These are phyloP conservation scores for Barnardius zonarius DNA, from an alignment of 2,113 vertebrate species.

Conservation along the genomic window DNA sequence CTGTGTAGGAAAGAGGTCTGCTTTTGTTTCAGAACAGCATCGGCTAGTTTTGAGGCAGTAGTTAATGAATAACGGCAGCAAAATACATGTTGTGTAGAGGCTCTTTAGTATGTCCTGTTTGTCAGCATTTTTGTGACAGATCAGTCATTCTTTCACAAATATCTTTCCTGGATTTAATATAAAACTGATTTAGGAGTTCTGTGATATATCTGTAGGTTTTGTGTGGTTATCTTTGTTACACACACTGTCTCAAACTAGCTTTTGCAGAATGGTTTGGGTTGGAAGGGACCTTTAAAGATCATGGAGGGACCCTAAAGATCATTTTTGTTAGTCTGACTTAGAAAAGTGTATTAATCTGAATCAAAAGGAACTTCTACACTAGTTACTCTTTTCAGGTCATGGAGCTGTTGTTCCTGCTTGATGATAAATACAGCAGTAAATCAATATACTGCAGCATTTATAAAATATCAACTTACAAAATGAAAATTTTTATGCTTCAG, in stretches of 20 bases:
- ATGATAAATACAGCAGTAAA: not conserved
- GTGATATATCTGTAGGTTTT: accelerated
- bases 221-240: not conserved
- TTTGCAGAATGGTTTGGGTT: not conserved
- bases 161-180: not conserved
- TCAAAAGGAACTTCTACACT: not conserved
- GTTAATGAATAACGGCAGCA: not conserved
- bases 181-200: not conserved
- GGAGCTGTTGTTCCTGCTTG: not conserved
- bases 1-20: not conserved
- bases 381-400: not conserved
- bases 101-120: not conserved
- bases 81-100: not conserved
- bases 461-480: not conserved
- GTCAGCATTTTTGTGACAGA: not conserved
- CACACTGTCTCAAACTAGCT: not conserved
- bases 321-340: not conserved
- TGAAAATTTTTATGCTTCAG: not conserved
- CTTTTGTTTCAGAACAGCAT: not conserved
- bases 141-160: not conserved
- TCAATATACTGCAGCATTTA: not conserved
- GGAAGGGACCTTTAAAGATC: not conserved
- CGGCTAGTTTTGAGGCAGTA: not conserved
- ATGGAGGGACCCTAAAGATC: not conserved
- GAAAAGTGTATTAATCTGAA: not conserved